phyloP scores from a whole-genome alignment of 2,113 vertebrate species.

The Astur gentilis region DNA sequence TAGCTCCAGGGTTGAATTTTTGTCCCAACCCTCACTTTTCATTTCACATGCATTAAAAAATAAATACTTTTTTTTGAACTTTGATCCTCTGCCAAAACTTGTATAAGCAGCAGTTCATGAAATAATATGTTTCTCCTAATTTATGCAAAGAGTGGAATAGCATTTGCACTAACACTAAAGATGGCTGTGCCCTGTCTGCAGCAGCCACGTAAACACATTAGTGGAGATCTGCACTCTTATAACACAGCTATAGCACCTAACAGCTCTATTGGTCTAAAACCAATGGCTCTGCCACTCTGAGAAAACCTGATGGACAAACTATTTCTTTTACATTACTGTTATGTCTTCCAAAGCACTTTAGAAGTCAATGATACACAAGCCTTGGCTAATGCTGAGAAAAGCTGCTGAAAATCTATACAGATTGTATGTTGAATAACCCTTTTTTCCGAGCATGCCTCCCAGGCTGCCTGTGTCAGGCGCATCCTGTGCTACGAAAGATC shows the following conservation, averaged over 20 bases:
- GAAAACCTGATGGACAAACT: not conserved
- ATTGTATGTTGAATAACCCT: not conserved
- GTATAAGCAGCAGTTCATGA: not conserved
- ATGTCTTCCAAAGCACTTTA: not conserved
- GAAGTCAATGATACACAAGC: not conserved
- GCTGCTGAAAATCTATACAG: not conserved
- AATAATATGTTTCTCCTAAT: conserved; percentile 35
- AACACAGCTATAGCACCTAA: not conserved
- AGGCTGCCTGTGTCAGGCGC: not conserved
- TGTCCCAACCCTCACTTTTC: not conserved
- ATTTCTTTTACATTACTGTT: not conserved
- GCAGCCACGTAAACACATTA: not conserved
- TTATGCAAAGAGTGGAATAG: conserved; percentile 19
- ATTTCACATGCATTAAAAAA: not conserved
- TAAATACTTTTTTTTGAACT: not conserved
- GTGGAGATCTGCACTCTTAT: not conserved
- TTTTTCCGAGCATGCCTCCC: not conserved
- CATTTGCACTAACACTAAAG: not conserved
- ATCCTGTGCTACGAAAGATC: not conserved
- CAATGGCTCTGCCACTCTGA: not conserved
- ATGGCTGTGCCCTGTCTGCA: conserved; percentile 29
- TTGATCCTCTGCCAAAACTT: not conserved
- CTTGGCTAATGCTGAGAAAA: not conserved
- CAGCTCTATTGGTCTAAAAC: not conserved
- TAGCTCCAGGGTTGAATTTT: not conserved